Conservation (phyloP, 2,888 invertebrate species). For the Papilio elwesi region DNA sequence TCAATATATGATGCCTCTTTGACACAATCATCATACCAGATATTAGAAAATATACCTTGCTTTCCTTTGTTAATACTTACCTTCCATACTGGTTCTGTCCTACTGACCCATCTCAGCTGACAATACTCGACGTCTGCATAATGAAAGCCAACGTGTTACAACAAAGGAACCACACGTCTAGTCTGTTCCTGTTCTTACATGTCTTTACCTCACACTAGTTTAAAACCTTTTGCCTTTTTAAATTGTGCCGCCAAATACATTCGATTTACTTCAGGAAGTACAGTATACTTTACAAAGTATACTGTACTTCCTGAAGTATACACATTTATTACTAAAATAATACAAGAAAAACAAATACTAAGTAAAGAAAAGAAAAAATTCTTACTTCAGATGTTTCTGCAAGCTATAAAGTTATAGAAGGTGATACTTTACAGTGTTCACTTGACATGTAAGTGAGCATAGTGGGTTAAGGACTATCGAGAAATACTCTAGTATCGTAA, state of each 20-base stretch:
- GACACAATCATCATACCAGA: neutral
- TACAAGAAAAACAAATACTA: too few species aligned
- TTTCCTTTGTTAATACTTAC: neutral
- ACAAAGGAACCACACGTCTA: constrained; percentile 9
- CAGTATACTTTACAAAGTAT: too few species aligned
- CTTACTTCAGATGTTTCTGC: neutral
- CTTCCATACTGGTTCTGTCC: neutral
- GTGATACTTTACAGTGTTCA: neutral
- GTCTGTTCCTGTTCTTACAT: neutral
- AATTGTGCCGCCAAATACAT: too few species aligned
- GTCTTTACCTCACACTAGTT: neutral
- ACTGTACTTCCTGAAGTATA: too few species aligned
- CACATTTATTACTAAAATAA: too few species aligned
- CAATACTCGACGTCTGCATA: neutral
- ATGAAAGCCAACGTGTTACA: constrained; percentile 4
- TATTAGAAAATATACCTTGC: neutral
- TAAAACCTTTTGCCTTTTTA: too few species aligned
- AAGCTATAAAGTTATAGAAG: neutral
- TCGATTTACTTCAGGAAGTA: too few species aligned
- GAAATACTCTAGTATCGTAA: neutral
- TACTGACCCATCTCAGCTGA: constrained; percentile 11
- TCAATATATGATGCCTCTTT: neutral
- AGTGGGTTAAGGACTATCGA: constrained; percentile 13
- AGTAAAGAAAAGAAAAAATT: too few species aligned
- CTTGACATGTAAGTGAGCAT: constrained; percentile 12